Base-by-base conservation (phyloP, 1,140 invertebrate species). In the Drosophila baimaii region DNA sequence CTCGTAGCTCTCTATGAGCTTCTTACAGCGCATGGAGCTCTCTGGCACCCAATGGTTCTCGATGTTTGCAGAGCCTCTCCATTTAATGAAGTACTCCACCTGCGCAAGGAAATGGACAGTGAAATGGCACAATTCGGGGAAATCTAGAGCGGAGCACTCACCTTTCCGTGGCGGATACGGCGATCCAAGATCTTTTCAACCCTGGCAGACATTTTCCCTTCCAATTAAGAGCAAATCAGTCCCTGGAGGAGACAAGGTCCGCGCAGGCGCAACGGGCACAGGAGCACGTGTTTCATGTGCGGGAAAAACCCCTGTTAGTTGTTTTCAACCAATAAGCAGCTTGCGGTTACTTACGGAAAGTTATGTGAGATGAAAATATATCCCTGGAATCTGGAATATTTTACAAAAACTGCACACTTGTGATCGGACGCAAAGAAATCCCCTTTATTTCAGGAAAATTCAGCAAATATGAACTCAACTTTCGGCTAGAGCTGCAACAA, bases 21-120 rank as follows among this genome's bases (percentile, higher is more conserved):
- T 97, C 17, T 97, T 97, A 92, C 98, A 99, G 90, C 98, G 97
- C 1, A 99, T 93, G 92, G 98, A 97, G 69, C 96, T 96, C 68
- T 96, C 95, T 15, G 96, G 96, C 79, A 97, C 96, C 96, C 97
- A 97, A 1, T 96, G 96, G 78, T 96, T 96, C 70, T 97, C 96
- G n/a, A 95, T 94, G 64, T 96, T 95, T 3, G 95, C 94, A 91
- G 97, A 98, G 5, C 94, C 97, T 93, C 98, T 98, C 97, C 97
- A 98, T 93, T 98, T 98, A 0, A 98, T 89, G 41, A 96, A 94
- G 91, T 98, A 98, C 91, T 98, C 97, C 1, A 96, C 95, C 82
- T 86, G 93, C 95, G 8, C 21, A 21, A 10, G 13, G 10, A 5
- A 51, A 29, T 25, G 29, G 37, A 19, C n/a, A 17, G 8, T 37